Evolutionary conservation across 2,113 vertebrate species (phyloP).

Genomic region (Python bivittatus): DNA sequence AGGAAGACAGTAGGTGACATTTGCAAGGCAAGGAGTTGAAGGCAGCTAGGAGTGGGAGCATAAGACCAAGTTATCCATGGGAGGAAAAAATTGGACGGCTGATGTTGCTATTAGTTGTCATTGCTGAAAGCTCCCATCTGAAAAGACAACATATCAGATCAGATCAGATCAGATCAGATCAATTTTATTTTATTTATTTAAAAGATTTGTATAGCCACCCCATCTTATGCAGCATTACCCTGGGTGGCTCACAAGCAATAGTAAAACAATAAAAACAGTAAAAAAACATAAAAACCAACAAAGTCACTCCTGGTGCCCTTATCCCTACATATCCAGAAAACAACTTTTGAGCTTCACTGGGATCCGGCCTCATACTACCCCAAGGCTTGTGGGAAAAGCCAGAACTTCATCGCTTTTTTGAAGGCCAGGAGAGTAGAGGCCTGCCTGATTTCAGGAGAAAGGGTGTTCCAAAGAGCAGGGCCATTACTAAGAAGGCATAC

Average conservation of each 20-base stretch:
- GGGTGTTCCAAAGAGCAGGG: not conserved
- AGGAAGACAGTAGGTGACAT: slow-evolving; percentile 62
- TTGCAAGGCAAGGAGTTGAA: slow-evolving; percentile 55
- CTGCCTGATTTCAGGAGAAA: not conserved
- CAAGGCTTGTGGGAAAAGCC: not conserved
- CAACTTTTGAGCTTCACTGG: not conserved
- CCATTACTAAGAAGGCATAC: not conserved
- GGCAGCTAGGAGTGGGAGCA: slow-evolving; percentile 53
- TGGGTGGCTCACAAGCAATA: not conserved
- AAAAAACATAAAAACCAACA: not conserved
- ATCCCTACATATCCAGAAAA: not conserved
- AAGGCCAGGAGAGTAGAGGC: not conserved
- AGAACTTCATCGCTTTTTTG: not conserved
- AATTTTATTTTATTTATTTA: not conserved
- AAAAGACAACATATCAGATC: slow-evolving; percentile 38
- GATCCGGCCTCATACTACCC: not conserved
- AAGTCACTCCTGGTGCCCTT: not conserved
- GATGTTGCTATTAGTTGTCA: slow-evolving; percentile 99
- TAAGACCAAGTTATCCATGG: slow-evolving; percentile 78
- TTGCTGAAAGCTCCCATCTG: slow-evolving; percentile 98
- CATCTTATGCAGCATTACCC: not conserved
- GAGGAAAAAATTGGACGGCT: slow-evolving; percentile 96
- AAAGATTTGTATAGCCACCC: not conserved
- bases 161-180: not conserved
- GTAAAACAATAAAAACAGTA: not conserved